Base-by-base conservation (phyloP, 2,797 vertebrate species). In the Remorina albescens region DNA sequence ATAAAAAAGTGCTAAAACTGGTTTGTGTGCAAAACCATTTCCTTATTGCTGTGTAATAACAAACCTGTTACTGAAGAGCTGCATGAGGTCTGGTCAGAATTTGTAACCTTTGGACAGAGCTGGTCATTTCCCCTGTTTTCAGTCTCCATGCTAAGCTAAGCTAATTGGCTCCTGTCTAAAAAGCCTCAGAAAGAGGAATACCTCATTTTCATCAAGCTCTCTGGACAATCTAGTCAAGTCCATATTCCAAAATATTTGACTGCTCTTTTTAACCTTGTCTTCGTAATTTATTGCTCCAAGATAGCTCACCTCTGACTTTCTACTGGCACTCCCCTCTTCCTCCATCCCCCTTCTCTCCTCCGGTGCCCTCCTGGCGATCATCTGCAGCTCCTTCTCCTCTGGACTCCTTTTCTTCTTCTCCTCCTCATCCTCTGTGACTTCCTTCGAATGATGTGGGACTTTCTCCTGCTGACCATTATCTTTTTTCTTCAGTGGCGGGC, bases 291-390 rank as follows among this genome's bases (percentile, higher is more conserved):
- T 7, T 56, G 19, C 23, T 2, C 30, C 56, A 46, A 37, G n/a
- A 32, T 0, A 41, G 87, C 93, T 44, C 85, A 99, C 97, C 96
- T 98, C 97, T 0, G 94, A 90, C 85, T 96, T 98, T 77, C 95
- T 94, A 82, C 93, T 95, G 80, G 96, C 96, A 0, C 98, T 99
- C 71, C 98, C 98, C 83, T 99, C 98, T 65, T 99, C 97, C 95
- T 92, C 94, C 89, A 42, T 19, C 37, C 10, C 83, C 54, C 89
- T 95, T 86, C 89, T 96, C 77, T 96, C 96, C 85, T 96, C 95
- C 0, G 93, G 92, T 66, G 94, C 79, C 30, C 91, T 69, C 2
- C 42, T 86, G 16, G 91, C 93, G 60, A 93, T 94, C 77, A 96
- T 92, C 2, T 95, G 95, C 80, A 96, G 94, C 59, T 94, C 94